phyloP scores from a whole-genome alignment of 2,797 vertebrate genomes.

The Anolis apletophallus region DNA sequence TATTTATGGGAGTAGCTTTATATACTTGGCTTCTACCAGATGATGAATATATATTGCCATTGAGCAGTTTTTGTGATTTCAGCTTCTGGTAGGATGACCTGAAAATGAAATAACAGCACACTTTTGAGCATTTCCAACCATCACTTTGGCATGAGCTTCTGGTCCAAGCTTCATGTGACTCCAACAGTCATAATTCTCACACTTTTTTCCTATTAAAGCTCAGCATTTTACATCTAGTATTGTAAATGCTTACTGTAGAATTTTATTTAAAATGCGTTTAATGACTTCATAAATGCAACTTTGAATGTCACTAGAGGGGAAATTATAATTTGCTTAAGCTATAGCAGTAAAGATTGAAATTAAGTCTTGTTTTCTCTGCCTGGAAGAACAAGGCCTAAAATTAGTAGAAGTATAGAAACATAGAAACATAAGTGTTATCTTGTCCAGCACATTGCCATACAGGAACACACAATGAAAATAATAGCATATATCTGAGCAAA shows the following conservation, averaged over 20 bases:
- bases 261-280: not conserved
- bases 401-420: too few species aligned
- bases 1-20: constrained; percentile 13
- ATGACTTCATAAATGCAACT: not conserved
- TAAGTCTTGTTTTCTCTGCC: not conserved
- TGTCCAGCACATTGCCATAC: too few species aligned
- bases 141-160: not conserved
- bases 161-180: not conserved
- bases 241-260: not conserved
- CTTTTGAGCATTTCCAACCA: not conserved
- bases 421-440: too few species aligned
- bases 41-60: not conserved
- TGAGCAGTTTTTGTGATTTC: constrained; percentile 6
- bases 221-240: not conserved
- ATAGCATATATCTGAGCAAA: not conserved
- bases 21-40: constrained; percentile 20
- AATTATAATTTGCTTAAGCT: not conserved
- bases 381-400: not conserved
- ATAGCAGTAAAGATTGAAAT: not conserved
- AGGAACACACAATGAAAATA: too few species aligned
- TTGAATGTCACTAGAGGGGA: not conserved
- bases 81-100: not conserved
- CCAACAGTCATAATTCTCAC: not conserved
- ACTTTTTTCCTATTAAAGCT: not conserved
- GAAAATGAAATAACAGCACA: not conserved